Conservation (phyloP, 2,888 invertebrate genomes). For the Lasioglossum morio region DNA sequence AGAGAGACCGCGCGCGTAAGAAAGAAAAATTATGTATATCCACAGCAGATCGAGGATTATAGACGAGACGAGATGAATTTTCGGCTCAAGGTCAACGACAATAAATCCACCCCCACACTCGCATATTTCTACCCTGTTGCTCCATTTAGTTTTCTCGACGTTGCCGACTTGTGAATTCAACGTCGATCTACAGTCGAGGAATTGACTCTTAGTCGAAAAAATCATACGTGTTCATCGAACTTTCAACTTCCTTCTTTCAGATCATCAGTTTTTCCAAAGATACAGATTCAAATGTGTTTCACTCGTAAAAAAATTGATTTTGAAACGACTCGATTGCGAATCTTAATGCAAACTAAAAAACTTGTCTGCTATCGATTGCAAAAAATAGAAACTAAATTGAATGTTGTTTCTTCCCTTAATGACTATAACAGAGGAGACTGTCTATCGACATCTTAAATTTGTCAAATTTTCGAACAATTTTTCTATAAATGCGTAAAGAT, state of each 20-base stretch:
- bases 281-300: too few relatives aligned
- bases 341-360: too few relatives aligned
- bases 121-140: constrained; percentile 4
- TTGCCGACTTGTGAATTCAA: neutral
- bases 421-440: too few relatives aligned
- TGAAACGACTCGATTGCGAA: neutral
- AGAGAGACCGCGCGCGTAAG: constrained; percentile 4
- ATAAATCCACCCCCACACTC: neutral
- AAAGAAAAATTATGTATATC: constrained; percentile 9
- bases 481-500: too few relatives aligned
- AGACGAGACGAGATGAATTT: neutral
- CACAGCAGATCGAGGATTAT: constrained; percentile 21
- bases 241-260: neutral
- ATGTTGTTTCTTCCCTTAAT: too few relatives aligned
- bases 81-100: neutral
- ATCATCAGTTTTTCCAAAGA: neutral
- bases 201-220: neutral
- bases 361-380: too few relatives aligned
- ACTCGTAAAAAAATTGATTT: too few relatives aligned
- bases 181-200: neutral
- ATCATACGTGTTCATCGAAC: neutral
- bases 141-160: neutral
- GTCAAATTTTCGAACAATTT: too few relatives aligned
- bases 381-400: too few relatives aligned
- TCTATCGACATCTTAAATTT: too few relatives aligned